phyloP scores from a whole-genome alignment of 2,888 invertebrate species.

The Drosophila maculinotata region DNA sequence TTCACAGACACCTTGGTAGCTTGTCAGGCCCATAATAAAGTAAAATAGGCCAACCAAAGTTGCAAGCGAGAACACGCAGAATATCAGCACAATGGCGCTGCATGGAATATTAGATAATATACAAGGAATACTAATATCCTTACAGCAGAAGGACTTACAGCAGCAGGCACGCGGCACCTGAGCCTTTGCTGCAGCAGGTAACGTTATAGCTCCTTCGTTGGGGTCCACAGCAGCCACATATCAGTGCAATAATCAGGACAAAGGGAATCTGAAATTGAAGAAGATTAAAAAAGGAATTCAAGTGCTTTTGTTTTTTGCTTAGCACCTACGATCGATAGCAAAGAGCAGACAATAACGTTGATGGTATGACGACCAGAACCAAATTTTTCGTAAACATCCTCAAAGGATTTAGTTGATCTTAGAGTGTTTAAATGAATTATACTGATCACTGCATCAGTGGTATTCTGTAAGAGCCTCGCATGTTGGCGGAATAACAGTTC shows the following conservation, averaged over 20 bases:
- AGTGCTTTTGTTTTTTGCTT: too few species aligned
- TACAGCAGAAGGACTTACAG: too few species aligned
- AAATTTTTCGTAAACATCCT: conserved; percentile 48
- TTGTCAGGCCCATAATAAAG: conserved; percentile 89
- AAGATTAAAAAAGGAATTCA: too few species aligned
- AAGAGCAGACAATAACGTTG: conserved; percentile 9
- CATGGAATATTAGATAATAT: neutral
- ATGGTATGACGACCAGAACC: conserved; percentile 35
- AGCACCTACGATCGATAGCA: too few species aligned
- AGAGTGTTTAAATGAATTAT: conserved; percentile 47
- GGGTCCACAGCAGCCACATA: too few species aligned
- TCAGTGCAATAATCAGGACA: too few species aligned
- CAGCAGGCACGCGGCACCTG: too few species aligned
- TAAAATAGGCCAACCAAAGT: conserved; percentile 88
- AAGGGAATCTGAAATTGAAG: too few species aligned
- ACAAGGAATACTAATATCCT: too few species aligned
- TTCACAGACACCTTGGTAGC: conserved; percentile 91
- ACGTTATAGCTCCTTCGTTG: too few species aligned
- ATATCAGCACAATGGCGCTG: conserved; percentile 91
- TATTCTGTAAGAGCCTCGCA: conserved; percentile 20
- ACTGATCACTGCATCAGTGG: conserved; percentile 48
- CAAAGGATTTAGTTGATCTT: conserved; percentile 45
- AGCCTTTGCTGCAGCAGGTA: too few species aligned
- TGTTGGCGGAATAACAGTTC: conserved; percentile 9
- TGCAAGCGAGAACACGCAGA: conserved; percentile 89